Evolutionary conservation across 2,797 vertebrate species (phyloP), one percentile per base, ranked within the genome.

Genomic region (Sebastes diaconus): DNA sequence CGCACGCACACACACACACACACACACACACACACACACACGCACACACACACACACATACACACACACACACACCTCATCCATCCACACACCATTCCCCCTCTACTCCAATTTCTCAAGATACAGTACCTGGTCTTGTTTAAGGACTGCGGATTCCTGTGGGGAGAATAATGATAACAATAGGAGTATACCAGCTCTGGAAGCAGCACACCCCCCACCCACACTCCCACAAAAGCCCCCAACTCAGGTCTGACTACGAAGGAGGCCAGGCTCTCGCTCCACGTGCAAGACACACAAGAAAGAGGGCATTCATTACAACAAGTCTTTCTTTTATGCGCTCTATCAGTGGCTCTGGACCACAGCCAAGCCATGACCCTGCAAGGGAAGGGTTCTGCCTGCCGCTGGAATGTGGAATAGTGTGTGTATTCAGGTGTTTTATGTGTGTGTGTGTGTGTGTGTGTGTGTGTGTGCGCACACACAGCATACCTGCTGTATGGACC

Each of bases 291-390:
- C 69, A 68, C 68, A 83, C 42, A 85, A 91, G 84, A 92, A 93
- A 92, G 88, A 83, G 63, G 52, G 86, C 73, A 90, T 95, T 94
- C 89, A 90, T 92, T 90, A 88, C 81, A 90, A 93, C 90, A 90
- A 85, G 82, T 87, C 83, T 75, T 81, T 81, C 87, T 90, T 91
- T 92, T 88, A 79, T 73, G 67, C 11, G 14, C 82, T 80, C 68
- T 81, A 81, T 87, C 79, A 60, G 83, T 84, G 79, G 71, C 50
- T 32, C 69, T 92, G 89, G 86, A 85, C 68, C 57, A 34, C n/a
- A 74, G 83, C 82, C 84, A 87, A 75, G 29, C 22, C 22, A 34
- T 73, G 60, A 80, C 77, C 81, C 77, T 66, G 60, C 42, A 65
- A 70, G 3, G 36, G 50, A 74, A 34, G 6, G 5, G 6, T n/a